Conservation (phyloP, 2,888 invertebrate species). For the Rhimphoctona megacephalus region DNA sequence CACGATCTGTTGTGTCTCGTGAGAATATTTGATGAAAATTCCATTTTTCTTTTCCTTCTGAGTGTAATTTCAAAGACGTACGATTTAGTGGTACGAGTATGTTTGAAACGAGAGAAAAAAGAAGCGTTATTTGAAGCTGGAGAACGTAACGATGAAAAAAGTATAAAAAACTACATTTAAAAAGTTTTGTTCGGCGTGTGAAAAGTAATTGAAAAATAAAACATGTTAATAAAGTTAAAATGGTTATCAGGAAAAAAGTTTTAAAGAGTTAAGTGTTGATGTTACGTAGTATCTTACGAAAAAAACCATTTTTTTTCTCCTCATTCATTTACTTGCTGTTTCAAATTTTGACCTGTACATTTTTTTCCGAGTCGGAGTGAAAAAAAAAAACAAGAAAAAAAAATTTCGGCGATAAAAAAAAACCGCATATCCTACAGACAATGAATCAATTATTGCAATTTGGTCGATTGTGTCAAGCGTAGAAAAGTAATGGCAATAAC, state of each 20-base stretch:
- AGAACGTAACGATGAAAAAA: background rate
- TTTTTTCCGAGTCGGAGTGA: conserved; percentile 28
- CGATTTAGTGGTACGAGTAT: conserved; percentile 2
- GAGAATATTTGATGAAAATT: conserved; percentile 4
- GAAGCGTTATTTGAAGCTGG: background rate
- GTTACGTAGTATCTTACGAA: conserved; percentile 53
- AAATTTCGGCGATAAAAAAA: conserved; percentile 53
- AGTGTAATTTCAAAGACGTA: conserved; percentile 5
- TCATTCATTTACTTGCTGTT: conserved; percentile 19
- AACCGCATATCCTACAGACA: conserved; percentile 53
- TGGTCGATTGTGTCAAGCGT: conserved; percentile 1
- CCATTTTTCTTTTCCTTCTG: conserved; percentile 11
- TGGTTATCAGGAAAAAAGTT: conserved; percentile 17
- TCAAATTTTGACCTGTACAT: conserved; percentile 32
- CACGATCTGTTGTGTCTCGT: conserved; percentile 5
- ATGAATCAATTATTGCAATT: conserved; percentile 19
- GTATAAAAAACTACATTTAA: background rate
- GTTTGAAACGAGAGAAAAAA: background rate
- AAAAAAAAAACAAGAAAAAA: conserved; percentile 11
- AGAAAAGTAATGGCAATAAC: conserved; percentile 24
- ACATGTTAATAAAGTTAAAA: background rate
- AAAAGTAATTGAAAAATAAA: too few species aligned
- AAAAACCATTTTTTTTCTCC: background rate
- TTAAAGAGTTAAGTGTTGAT: conserved; percentile 54
- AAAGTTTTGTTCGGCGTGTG: background rate